Conservation (phyloP, 2,888 invertebrate genomes). For the Scaptomyza parva region DNA sequence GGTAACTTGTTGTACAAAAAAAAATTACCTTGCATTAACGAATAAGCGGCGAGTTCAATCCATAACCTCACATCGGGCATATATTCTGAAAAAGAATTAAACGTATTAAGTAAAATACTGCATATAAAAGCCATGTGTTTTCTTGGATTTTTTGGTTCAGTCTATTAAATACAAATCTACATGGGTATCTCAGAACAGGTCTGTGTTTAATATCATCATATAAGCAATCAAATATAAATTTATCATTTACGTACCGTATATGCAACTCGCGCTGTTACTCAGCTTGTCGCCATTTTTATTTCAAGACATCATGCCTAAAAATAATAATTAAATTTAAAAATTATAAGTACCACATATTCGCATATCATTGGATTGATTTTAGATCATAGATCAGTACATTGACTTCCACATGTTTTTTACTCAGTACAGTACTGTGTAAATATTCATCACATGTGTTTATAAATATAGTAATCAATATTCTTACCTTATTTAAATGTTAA, state of each 20-base stretch:
- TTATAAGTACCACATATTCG: background rate
- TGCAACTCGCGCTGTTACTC: background rate
- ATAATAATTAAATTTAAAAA: background rate
- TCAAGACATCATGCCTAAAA: constrained; percentile 16
- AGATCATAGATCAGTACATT: constrained; percentile 61
- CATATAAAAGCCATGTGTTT: background rate
- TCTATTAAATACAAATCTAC: constrained; percentile 31
- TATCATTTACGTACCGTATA: constrained; percentile 13
- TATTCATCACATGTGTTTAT: constrained; percentile 42
- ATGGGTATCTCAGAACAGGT: constrained; percentile 42
- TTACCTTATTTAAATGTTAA: constrained; percentile 23
- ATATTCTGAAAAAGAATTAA: constrained; percentile 10
- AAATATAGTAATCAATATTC: background rate
- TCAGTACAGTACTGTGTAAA: constrained; percentile 73
- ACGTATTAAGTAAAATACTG: background rate
- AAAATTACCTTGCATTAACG: constrained; percentile 29
- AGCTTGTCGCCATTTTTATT: constrained; percentile 29
- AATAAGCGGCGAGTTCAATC: background rate
- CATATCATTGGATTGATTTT: background rate
- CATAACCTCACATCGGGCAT: constrained; percentile 37
- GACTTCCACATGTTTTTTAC: constrained; percentile 57
- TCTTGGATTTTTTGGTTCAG: constrained; percentile 11
- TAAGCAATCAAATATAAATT: background rate
- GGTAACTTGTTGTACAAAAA: background rate
- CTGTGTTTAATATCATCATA: constrained; percentile 41